Conservation (phyloP, 92 coral and sea anemone genomes). For the Palythoa grandis region DNA sequence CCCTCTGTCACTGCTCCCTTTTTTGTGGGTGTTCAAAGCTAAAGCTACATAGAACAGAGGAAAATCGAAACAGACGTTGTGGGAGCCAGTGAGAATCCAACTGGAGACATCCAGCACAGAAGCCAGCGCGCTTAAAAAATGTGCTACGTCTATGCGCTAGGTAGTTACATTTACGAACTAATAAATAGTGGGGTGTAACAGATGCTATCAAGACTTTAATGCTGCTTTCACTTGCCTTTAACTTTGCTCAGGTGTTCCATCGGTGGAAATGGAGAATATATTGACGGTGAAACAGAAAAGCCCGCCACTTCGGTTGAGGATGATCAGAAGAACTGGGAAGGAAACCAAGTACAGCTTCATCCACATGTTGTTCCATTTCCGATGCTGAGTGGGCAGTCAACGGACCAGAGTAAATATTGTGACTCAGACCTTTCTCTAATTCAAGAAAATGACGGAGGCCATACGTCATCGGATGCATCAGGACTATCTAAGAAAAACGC, state of each 20-base stretch:
- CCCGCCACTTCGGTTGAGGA: background rate
- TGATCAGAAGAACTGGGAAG: background rate
- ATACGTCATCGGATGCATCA: background rate
- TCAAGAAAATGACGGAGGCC: background rate
- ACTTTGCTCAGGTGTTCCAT: background rate
- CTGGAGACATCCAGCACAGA: too few species aligned
- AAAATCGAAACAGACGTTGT: too few species aligned
- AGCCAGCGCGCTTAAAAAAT: too few species aligned
- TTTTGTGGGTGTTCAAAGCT: too few species aligned
- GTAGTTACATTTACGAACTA: too few species aligned
- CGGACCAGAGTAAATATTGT: background rate
- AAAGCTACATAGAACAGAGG: too few species aligned
- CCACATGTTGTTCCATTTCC: background rate
- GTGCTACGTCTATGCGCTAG: too few species aligned
- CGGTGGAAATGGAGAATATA: constrained; percentile 24
- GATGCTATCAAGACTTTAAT: too few species aligned
- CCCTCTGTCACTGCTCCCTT: too few species aligned
- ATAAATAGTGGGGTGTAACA: too few species aligned
- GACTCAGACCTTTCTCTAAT: background rate
- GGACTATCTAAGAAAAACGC: background rate
- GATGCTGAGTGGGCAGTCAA: background rate
- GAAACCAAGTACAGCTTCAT: background rate
- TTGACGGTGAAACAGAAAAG: background rate
- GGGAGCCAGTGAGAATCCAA: too few species aligned
- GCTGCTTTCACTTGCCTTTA: too few species aligned